Base-by-base conservation (phyloP, 2,888 invertebrate genomes). In the Parasteatoda lunata region DNA sequence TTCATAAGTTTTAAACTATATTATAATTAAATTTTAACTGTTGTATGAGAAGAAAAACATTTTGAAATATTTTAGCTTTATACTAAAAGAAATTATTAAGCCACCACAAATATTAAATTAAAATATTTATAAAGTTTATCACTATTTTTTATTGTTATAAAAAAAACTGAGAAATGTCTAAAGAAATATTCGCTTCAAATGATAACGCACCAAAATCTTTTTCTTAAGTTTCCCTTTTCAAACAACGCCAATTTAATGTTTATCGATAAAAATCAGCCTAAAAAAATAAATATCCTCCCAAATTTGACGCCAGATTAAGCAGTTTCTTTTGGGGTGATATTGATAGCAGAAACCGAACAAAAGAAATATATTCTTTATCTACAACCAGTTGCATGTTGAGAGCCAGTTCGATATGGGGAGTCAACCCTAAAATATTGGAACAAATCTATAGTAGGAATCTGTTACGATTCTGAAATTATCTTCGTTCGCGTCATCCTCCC, bases 341-440 rank as follows among this genome's bases (percentile, higher is more conserved):
- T 71, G 85, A 80, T 85, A 59, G 77, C 7, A 51, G 48, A 77
- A 72, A 11, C 13, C 68, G 52, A 70, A 77, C 70, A 66, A 54
- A 77, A 68, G 66, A 30, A 81, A 80, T 72, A 80, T 52, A 76
- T 85, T 79, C 84, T 85, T 85, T 85, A 85, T 85, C 85, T 80
- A 77, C 85, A 80, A 85, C 85, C 71, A 77, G 85, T 85, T 85
- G 80, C 85, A 77, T 15, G 52, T 4, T 45, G 65, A 59, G 72
- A 66, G 65, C 69, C 45, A 15, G 76, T 72, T 77, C 71, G 72
- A 80, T 80, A 77, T 52, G 80, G 54, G 73, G 77, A 76, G 85
- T 80, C 85, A 76, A 85, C 85, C 80, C 77, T 85, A 85, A 85
- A 85, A 85, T 85, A 85, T 85, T 85, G 80, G 79, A 66, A 76